Percentiles rank a stretch among this genome's conserved stretches.
phyloP scores from a whole-genome alignment of 2,888 invertebrate species.

The Scrobipalpa costella region DNA sequence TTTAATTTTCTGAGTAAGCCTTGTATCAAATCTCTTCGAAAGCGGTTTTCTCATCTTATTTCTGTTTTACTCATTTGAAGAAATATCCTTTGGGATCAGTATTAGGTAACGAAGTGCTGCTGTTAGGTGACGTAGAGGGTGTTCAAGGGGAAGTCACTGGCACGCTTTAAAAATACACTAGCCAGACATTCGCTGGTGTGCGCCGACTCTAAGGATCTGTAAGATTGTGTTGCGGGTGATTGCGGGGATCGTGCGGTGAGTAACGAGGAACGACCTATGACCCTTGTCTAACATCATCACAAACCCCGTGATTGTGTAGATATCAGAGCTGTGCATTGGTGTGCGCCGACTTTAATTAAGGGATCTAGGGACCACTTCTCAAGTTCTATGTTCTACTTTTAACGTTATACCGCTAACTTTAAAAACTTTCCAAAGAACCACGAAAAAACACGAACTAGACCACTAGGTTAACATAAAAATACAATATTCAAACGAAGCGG shows the following conservation, averaged over 20 bases:
- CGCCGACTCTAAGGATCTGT: neutral
- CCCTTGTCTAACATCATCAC: neutral
- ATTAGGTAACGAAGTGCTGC: no score
- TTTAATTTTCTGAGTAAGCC: no score
- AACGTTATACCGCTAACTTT: neutral
- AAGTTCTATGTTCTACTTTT: neutral
- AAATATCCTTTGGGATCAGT: no score
- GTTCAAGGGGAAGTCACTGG: no score
- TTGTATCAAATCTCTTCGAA: no score
- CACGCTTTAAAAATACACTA: no score
- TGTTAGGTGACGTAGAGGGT: no score
- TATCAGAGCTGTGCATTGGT: no score
- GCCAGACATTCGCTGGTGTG: no score
- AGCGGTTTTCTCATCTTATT: no score
- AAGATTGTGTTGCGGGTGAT: neutral
- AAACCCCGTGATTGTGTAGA: neutral
- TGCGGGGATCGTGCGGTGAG: neutral
- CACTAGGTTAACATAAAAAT: slow-evolving; percentile 17
- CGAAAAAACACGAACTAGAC: neutral
- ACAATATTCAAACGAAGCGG: slow-evolving; percentile 9
- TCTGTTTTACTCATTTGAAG: no score
- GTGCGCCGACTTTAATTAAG: no score
- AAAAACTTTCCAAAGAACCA: neutral
- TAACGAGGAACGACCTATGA: neutral
- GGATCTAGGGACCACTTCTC: neutral